phyloP scores from a whole-genome alignment of 2,113 vertebrate genomes.

The Dermatemys mawii region DNA sequence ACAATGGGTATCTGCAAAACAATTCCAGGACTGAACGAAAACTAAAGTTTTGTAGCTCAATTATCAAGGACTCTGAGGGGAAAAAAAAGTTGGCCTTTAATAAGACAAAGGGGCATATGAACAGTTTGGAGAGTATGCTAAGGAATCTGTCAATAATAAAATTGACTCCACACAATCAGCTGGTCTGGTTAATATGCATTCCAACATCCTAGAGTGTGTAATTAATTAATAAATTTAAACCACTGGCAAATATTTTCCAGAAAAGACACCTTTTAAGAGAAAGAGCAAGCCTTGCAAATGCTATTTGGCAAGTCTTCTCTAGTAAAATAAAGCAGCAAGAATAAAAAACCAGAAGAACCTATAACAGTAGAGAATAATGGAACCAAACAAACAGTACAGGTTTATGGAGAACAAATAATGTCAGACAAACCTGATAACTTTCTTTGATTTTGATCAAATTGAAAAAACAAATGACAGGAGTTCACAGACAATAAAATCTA shows the following conservation, averaged over 20 bases:
- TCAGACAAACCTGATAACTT: slow-evolving; percentile 31
- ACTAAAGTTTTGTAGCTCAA: background rate
- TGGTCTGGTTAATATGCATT: background rate
- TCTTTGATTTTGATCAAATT: slow-evolving; percentile 32
- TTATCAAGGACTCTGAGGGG: background rate
- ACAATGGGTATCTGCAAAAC: background rate
- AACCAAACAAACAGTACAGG: background rate
- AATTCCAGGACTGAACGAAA: background rate
- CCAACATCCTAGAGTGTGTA: background rate
- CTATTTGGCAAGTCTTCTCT: background rate
- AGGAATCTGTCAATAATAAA: background rate
- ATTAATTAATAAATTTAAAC: background rate
- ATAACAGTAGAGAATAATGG: background rate
- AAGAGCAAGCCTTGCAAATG: background rate
- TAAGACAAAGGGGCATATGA: background rate
- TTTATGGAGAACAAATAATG: slow-evolving; percentile 40
- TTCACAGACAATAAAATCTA: slow-evolving; percentile 33
- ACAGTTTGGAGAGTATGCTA: background rate
- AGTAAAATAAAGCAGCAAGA: background rate
- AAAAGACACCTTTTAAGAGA: background rate
- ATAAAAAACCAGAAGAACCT: background rate
- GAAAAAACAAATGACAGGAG: background rate
- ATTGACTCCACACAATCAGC: background rate
- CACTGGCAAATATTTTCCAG: background rate
- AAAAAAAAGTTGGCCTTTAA: background rate